These are phyloP conservation scores for Leptoteleia sp. DNA, from an alignment of 1,140 invertebrate species.

Conservation along the genomic window DNA sequence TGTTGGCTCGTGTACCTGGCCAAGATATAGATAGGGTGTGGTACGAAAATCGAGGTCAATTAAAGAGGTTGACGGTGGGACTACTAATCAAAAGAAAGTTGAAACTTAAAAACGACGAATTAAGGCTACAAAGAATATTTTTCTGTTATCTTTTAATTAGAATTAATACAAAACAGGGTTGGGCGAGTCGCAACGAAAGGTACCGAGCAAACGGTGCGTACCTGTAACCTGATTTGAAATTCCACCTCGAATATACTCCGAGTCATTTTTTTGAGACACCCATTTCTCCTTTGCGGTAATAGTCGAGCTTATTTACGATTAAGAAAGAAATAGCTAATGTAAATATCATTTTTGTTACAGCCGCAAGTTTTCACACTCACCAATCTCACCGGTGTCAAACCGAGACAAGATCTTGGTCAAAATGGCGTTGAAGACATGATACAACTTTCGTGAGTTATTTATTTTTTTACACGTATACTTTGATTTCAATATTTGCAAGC, in stretches of 20 bases:
- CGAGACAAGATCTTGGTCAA: constrained; percentile 92
- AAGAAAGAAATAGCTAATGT: constrained; percentile 5
- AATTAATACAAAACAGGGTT: constrained; percentile 38
- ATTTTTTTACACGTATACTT: too few species aligned
- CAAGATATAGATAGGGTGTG: constrained; percentile 64
- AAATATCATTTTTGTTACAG: constrained; percentile 81
- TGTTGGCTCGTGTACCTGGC: constrained; percentile 19
- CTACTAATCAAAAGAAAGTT: constrained; percentile 63
- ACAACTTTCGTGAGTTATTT: constrained; percentile 85
- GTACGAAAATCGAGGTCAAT: constrained; percentile 64
- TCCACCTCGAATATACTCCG: constrained; percentile 13
- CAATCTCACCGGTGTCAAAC: constrained; percentile 89
- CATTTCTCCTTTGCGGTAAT: neutral
- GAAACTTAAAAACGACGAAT: constrained; percentile 55
- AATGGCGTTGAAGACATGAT: constrained; percentile 96
- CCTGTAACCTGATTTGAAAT: constrained; percentile 34
- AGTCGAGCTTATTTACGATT: neutral
- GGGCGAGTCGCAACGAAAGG: constrained; percentile 1
- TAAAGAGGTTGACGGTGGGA: constrained; percentile 59
- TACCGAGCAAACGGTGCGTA: neutral
- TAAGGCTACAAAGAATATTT: constrained; percentile 27
- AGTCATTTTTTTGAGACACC: constrained; percentile 1
- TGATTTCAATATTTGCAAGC: too few species aligned
- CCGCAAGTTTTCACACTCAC: constrained; percentile 93
- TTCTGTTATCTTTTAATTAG: constrained; percentile 37